Conservation (phyloP, 2,113 vertebrate species). For the Cardinalis cardinalis region DNA sequence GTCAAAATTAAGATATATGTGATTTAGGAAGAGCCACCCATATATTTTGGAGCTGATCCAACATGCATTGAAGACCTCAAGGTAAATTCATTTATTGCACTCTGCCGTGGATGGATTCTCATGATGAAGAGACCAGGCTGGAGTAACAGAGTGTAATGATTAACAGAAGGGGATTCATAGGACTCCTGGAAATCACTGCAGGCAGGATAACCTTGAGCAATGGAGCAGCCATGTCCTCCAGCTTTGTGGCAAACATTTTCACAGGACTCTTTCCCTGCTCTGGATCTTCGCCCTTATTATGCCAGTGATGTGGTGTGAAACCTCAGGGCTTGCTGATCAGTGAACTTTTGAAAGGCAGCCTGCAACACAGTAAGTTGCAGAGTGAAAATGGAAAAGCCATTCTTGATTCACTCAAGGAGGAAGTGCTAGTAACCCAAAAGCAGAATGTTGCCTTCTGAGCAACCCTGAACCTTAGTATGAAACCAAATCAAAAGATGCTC, state of each 20-base stretch:
- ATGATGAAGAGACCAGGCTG: background rate
- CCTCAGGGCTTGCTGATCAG: background rate
- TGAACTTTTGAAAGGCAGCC: background rate
- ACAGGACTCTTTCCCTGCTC: background rate
- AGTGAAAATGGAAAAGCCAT: background rate
- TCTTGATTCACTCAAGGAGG: background rate
- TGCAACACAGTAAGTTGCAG: background rate
- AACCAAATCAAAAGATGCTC: background rate
- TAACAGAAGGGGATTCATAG: background rate
- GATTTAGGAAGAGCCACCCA: background rate
- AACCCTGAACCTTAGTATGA: background rate
- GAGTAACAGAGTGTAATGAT: background rate
- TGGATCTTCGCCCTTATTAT: background rate
- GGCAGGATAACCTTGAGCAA: background rate
- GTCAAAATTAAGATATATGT: background rate
- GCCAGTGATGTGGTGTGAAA: background rate
- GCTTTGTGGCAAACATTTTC: background rate
- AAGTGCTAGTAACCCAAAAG: background rate
- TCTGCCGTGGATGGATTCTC: background rate
- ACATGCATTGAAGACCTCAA: background rate
- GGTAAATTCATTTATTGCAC: background rate
- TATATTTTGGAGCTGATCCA: background rate
- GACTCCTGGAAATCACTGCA: background rate
- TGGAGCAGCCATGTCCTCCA: background rate
- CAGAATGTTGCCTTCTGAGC: background rate